Evolutionary conservation across 2,888 invertebrate species (phyloP), one percentile per base, ranked within the genome.

Genomic region (Callinectes sapidus): DNA sequence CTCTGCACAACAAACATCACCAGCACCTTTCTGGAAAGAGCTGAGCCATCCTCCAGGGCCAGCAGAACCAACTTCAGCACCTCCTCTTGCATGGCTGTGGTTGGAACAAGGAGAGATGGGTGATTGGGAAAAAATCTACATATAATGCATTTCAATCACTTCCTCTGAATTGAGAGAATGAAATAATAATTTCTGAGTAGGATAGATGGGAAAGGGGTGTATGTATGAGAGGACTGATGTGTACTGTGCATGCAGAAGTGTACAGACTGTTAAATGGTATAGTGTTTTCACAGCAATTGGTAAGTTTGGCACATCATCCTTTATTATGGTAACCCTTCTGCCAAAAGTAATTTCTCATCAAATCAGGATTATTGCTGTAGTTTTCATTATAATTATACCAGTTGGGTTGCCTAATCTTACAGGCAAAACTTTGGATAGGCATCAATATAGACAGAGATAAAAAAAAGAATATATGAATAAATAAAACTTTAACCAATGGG

Each of bases 1-100:
- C 98, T 97, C 96, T 99, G 99, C 94, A 99, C 99, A 87, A 99
- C 99, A 96, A 99, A 99, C 98, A 99, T 98, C 94, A 99, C 99
- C 95, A 99, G 96, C 89, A 98, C 98, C 96, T 98, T 98, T 95
- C 98, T 97, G 0, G 98, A 99, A 94, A 99, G 96, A 5, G 98
- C 98, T 0, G 98, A 98, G 16, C 99, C 99, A 96, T 99, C 99
- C 96, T 99, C 99, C 89, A 99, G 96, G 0, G 99, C 99, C 94
- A 99, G 96, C 81, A 99, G 96, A 87, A 99, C 99, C 95, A 99
- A 96, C 95, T 98, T 98, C 66, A 99, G 96, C 91, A 99, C 99
- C 96, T 99, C 99, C 96, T 99, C 99, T 96, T 99, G 99, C 99
- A 99, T 99, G 42, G 98, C 99, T 96, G 95, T 85, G 92, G 71